Percentiles rank a stretch among this genome's conserved stretches.
Evolutionary conservation across 2,113 vertebrate genomes (phyloP).

Genomic region (Orthonyx spaldingii): DNA sequence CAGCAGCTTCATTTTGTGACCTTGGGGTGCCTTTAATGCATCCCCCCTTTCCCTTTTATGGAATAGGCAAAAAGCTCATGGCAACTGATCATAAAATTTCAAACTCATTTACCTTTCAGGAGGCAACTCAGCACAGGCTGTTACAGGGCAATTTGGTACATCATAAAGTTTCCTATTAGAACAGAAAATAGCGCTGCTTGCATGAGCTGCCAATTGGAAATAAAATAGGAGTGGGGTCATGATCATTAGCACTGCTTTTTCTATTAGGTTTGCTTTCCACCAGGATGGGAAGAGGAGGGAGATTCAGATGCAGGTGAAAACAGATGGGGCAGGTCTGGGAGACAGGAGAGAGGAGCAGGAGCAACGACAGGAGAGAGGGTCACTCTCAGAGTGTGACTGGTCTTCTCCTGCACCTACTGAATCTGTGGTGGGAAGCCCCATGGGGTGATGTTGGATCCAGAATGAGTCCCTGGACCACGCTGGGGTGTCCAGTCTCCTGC

Average conservation of each 20-base stretch:
- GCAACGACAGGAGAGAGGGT: neutral
- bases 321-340: neutral
- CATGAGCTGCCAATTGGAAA: conserved; percentile 58
- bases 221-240: conserved; percentile 11
- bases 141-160: conserved; percentile 57
- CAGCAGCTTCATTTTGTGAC: neutral
- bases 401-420: neutral
- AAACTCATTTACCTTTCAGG: conserved; percentile 55
- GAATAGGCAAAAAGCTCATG: neutral
- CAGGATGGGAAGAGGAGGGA: neutral
- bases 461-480: neutral
- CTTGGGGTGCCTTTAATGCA: neutral
- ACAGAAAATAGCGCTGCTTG: conserved; percentile 42
- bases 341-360: neutral
- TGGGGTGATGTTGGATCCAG: neutral
- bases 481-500: neutral
- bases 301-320: neutral
- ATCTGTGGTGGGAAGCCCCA: neutral
- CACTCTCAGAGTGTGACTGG: neutral
- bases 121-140: conserved; percentile 13
- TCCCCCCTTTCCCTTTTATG: neutral
- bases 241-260: conserved; percentile 11
- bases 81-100: conserved; percentile 46
- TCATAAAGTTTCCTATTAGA: conserved; percentile 54
- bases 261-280: neutral